Conservation (phyloP, 2,797 vertebrate genomes). For the Pseudochirops cupreus region DNA sequence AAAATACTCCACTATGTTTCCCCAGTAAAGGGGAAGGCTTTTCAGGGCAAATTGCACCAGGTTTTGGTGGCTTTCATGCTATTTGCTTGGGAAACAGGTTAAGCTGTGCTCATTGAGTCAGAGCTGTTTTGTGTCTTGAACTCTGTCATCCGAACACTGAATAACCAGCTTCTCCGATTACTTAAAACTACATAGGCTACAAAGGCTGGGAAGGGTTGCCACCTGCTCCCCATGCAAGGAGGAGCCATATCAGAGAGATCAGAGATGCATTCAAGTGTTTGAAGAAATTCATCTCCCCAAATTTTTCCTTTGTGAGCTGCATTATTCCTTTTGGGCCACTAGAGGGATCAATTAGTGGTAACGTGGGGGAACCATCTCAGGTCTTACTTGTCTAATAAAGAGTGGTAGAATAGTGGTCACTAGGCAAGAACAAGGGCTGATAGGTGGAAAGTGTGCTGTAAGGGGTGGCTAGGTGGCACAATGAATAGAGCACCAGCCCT, state of each 20-base stretch:
- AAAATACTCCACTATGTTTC: constrained; percentile 37
- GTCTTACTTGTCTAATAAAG: neutral
- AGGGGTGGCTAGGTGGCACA: too few relatives aligned
- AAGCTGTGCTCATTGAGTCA: constrained; percentile 38
- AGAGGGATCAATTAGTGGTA: neutral
- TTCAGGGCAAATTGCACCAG: constrained; percentile 24
- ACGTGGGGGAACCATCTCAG: neutral
- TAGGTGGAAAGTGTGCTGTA: neutral
- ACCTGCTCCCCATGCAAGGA: neutral
- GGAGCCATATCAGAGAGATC: neutral
- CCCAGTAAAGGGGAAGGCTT: constrained; percentile 1
- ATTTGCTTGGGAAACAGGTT: neutral
- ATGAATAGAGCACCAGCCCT: too few relatives aligned
- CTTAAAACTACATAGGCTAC: neutral
- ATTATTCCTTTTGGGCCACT: neutral
- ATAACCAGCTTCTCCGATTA: neutral
- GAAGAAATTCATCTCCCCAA: neutral
- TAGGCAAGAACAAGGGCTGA: neutral
- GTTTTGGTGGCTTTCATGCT: neutral
- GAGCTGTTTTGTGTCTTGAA: constrained; percentile 29
- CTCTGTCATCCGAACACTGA: neutral
- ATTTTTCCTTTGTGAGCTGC: neutral
- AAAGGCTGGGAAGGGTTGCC: neutral
- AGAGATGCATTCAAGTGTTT: neutral
- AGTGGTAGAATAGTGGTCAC: neutral